Evolutionary conservation across 2,888 invertebrate genomes (phyloP).

Genomic region (Heliconius sara): DNA sequence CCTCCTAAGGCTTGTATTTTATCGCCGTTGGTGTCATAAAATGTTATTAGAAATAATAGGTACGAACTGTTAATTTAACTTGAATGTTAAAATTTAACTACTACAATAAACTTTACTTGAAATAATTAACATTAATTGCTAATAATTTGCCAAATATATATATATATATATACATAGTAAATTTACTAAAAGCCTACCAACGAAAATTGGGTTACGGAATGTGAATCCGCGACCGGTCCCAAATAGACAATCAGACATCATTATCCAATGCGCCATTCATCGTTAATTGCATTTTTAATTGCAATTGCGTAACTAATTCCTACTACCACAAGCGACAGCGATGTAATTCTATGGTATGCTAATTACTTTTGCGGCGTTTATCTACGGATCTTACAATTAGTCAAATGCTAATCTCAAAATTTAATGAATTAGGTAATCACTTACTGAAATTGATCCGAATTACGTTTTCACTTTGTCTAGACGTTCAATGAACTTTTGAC

Average conservation of each 20-base stretch:
- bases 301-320: slow-evolving; percentile 4
- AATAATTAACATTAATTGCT: not conserved
- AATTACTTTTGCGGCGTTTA: slow-evolving; percentile 19
- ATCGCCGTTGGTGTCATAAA: slow-evolving; percentile 21
- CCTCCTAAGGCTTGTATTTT: slow-evolving; percentile 14
- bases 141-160: slow-evolving; percentile 1
- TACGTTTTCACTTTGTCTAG: slow-evolving; percentile 16
- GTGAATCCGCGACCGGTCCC: not conserved
- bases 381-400: slow-evolving; percentile 19
- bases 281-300: slow-evolving; percentile 26
- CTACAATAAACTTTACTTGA: slow-evolving; percentile 5
- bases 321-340: slow-evolving; percentile 1
- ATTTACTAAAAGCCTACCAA: not conserved
- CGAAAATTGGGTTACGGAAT: not conserved
- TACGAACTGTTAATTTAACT: slow-evolving; percentile 8
- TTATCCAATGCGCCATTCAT: not conserved
- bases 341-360: slow-evolving; percentile 17
- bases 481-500: not conserved
- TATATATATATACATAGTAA: no score
- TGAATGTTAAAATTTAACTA: slow-evolving; percentile 10
- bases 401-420: not conserved
- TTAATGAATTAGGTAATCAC: slow-evolving; percentile 22
- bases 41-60: slow-evolving; percentile 15
- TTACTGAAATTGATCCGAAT: slow-evolving; percentile 1
- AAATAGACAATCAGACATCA: not conserved